A percentile compares a stretch with the other conserved stretches of the same genome.
phyloP scores from a whole-genome alignment of 2,888 invertebrate genomes.

The Aporophyla nigra region DNA sequence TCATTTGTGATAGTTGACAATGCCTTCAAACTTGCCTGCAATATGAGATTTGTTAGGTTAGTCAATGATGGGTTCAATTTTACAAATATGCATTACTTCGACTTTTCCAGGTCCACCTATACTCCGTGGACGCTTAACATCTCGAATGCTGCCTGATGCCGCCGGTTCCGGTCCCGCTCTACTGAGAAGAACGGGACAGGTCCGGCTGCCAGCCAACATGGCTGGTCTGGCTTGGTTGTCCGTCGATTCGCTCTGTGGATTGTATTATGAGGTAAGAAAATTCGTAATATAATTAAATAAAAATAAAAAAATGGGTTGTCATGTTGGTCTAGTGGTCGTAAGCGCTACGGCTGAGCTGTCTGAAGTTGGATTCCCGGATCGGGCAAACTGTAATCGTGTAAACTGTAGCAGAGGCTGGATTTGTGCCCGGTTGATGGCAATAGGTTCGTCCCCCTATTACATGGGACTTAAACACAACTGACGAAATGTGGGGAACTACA shows the following conservation, averaged over 20 bases:
- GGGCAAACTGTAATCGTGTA: too few relatives aligned
- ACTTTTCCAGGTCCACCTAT: slow-evolving; percentile 84
- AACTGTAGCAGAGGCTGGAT: too few relatives aligned
- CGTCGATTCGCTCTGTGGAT: slow-evolving; percentile 94
- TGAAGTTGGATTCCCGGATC: too few relatives aligned
- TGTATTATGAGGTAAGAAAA: slow-evolving; percentile 94
- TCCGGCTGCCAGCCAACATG: slow-evolving; percentile 88
- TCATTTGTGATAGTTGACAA: not conserved
- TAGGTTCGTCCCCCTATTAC: too few relatives aligned
- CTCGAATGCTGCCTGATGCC: slow-evolving; percentile 94
- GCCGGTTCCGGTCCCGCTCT: slow-evolving; percentile 93
- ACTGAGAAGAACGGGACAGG: slow-evolving; percentile 91
- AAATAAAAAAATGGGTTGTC: too few relatives aligned
- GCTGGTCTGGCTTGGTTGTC: slow-evolving; percentile 96
- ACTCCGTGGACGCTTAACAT: slow-evolving; percentile 93
- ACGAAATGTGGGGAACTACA: too few relatives aligned
- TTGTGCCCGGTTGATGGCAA: too few relatives aligned
- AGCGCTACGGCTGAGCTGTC: too few relatives aligned
- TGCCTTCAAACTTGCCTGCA: not conserved
- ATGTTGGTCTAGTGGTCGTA: too few relatives aligned
- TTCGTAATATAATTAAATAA: too few relatives aligned
- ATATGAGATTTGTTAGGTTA: not conserved
- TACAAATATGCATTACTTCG: not conserved
- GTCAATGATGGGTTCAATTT: not conserved
- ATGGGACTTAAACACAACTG: too few relatives aligned